phyloP scores from a whole-genome alignment of 2,888 invertebrate genomes.

The Agrotis segetum region DNA sequence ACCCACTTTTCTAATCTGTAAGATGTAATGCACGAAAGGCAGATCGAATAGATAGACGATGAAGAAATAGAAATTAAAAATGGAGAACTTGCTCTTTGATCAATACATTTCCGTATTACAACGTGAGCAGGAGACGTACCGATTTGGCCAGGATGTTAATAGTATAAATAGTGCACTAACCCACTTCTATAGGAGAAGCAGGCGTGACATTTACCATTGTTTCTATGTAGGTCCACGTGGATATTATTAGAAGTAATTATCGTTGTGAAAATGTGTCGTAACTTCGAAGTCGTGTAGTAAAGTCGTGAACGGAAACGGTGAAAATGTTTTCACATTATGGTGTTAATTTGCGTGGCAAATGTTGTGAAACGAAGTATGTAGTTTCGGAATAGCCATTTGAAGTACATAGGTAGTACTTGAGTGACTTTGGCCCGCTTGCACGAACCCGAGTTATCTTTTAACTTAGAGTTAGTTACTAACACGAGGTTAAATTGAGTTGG shows the following conservation, averaged over 20 bases:
- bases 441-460: no score
- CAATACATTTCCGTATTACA: conserved; percentile 29
- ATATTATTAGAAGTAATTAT: conserved; percentile 53
- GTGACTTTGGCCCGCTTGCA: no score
- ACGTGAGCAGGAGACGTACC: conserved; percentile 15
- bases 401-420: conserved; percentile 20
- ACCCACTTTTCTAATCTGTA: neutral
- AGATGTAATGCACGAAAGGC: neutral
- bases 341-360: conserved; percentile 47
- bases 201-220: conserved; percentile 45
- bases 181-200: conserved; percentile 43
- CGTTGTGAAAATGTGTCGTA: conserved; percentile 39
- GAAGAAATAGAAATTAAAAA: neutral
- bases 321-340: conserved; percentile 57
- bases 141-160: conserved; percentile 36
- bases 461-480: no score
- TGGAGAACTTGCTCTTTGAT: conserved; percentile 24
- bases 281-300: conserved; percentile 32
- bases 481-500: no score
- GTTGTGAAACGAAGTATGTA: conserved; percentile 29
- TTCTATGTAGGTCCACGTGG: conserved; percentile 35
- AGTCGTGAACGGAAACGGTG: conserved; percentile 20
- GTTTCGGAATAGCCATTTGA: conserved; percentile 28
- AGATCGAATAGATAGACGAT: neutral
- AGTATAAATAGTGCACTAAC: conserved; percentile 54